Evolutionary conservation across 1,140 invertebrate species (phyloP), one percentile per base, ranked within the genome.

Genomic region (Varroa destructor): DNA sequence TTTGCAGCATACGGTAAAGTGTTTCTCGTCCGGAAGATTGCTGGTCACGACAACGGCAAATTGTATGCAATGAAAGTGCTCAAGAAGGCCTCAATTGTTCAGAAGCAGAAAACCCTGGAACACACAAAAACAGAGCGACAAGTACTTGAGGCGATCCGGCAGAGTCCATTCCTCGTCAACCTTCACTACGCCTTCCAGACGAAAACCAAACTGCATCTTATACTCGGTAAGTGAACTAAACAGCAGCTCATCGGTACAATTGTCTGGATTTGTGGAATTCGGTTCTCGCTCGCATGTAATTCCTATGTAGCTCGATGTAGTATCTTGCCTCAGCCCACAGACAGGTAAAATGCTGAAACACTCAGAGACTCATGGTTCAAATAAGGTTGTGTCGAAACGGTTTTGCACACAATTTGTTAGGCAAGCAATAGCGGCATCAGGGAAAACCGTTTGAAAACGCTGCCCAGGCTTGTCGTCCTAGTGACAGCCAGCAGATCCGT

Each of bases 51-150:
- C 81, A 83, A 86, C 74, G 87, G 88, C 0, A 86, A 87, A 73
- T 81, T 94, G 14, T 95, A 94, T 81, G 92, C 92, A 8, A 94
- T 95, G 91, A 95, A 95, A 79, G 89, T 95, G 55, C 81, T 95
- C 74, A 91, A 90, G 78, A 93, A 93, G 79, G 88, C 89, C 1
- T 87, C 88, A 0, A 91, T 94, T 73, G 87, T 92, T 0, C 88
- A 89, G 78, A 94, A 93, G 81, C 87, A 90, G 76, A 94, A 95
- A 80, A 94, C 90, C 42, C 88, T 91, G 0, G 92, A 95, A 78
- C 92, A 95, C 80, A 93, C 91, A 6, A 87, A 89, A 81, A 93
- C 90, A 0, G 91, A 95, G 79, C 81, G 91, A 80, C 81, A 88
- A 82, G 90, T 94, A 42, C 80, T 95, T 71, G 91, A 93, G 80